Evolutionary conservation across 2,113 vertebrate genomes (phyloP), one percentile per base, ranked within the genome.

Genomic region (Oncorhynchus tshawytscha): DNA sequence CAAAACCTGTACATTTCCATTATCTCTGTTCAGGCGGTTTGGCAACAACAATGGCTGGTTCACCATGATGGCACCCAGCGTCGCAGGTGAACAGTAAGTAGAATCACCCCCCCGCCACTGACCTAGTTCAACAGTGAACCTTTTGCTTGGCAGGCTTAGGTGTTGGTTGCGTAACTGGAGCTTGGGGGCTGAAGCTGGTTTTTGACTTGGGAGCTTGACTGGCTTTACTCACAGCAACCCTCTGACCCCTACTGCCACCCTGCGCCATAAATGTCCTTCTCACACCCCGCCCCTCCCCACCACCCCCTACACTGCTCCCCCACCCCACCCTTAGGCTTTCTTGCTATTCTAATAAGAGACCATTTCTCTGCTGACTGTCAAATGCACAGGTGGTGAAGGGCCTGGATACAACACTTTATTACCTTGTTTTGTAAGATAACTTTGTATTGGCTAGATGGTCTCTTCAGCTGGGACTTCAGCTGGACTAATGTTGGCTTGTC

Each of bases 91-190:
- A 62, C 59, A 57, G 51, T 54, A 54, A 4, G 51, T 54, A 18
- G 59, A 62, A 8, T 62, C 39, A 20, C 67, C 16, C 34, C 18
- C 57, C 20, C 25, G 75, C 34, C 45, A 68, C 54, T 81, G 75
- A 78, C 83, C 83, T 72, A 82, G 68, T 81, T 84, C 48, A 69
- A 66, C 66, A 66, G 31, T 75, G 60, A 80, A 79, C 70, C 71
- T 72, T 77, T 34, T 16, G 60, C 59, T 79, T 75, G 78, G 76
- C 77, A 73, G 72, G 67, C 70, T 72, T 75, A 67, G 69, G 57
- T 66, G 39, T 49, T 16, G 24, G 67, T 76, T 74, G 67, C 67
- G 39, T 84, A 31, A 81, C 70, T 74, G 20, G 48, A 16, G 31
- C 45, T 73, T 70, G 72, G 72, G 66, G 71, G 54, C 70, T 82